These are phyloP conservation scores for Megaceryle alcyon DNA, from an alignment of 2,797 vertebrate genomes.

Conservation along the genomic window DNA sequence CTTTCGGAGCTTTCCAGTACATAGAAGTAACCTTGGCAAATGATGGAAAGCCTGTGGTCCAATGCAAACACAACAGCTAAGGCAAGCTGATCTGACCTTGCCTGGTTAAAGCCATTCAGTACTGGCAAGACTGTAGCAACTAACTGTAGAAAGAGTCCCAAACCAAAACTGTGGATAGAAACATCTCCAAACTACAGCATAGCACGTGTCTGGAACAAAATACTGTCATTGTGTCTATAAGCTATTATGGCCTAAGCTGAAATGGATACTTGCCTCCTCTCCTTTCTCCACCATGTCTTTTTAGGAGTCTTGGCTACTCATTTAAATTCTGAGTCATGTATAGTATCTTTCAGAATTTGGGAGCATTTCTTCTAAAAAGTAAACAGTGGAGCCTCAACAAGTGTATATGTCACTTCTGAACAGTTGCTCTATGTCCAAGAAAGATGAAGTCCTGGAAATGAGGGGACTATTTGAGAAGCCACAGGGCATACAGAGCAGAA, in stretches of 20 bases:
- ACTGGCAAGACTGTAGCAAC: constrained; percentile 7
- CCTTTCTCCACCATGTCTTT: neutral
- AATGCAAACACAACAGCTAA: constrained; percentile 45
- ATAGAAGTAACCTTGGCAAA: constrained; percentile 35
- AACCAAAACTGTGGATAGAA: neutral
- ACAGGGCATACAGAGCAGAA: neutral
- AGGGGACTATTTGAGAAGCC: neutral
- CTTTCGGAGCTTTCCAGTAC: constrained; percentile 24
- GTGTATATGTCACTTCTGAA: neutral
- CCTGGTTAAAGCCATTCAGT: constrained; percentile 8
- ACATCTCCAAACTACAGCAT: neutral
- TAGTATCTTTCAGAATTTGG: neutral
- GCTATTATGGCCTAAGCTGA: neutral
- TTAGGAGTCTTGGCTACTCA: neutral
- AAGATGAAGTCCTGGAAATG: neutral
- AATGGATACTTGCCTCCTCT: neutral
- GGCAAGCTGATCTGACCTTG: constrained; percentile 35
- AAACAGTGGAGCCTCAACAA: neutral
- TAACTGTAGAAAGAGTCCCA: constrained; percentile 39
- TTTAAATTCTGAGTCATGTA: neutral
- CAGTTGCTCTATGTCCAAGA: neutral
- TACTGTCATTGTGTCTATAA: neutral
- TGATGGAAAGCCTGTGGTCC: constrained; percentile 24
- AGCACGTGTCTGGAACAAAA: neutral
- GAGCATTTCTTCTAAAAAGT: neutral